Percentiles rank a stretch among this genome's conserved stretches.
These are phyloP conservation scores for Amiota mariae DNA, from an alignment of 2,888 invertebrate species.

Conservation along the genomic window DNA sequence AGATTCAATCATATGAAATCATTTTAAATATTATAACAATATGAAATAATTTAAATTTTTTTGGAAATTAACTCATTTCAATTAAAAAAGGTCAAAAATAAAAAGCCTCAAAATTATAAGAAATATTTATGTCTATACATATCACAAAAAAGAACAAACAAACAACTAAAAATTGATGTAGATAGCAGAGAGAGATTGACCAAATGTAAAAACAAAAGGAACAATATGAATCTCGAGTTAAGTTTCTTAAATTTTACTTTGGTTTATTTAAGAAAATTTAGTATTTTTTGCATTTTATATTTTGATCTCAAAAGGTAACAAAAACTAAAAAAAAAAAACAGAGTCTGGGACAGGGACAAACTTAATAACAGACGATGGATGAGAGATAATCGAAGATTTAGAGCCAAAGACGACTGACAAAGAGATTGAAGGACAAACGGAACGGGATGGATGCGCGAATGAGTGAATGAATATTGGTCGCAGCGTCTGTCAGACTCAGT, in stretches of 20 bases:
- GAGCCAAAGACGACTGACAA: constrained; percentile 6
- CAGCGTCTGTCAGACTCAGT: neutral
- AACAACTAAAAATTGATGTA: constrained; percentile 7
- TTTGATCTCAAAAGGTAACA: neutral
- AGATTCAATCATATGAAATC: no score
- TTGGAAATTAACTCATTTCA: constrained; percentile 22
- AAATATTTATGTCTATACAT: neutral
- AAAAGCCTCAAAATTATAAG: neutral
- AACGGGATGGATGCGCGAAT: neutral
- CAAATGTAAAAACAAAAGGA: neutral
- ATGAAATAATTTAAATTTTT: constrained; percentile 16
- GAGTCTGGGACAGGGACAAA: neutral
- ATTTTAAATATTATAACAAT: neutral
- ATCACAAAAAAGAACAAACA: neutral
- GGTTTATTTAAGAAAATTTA: constrained; percentile 62
- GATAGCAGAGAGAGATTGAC: constrained; percentile 18
- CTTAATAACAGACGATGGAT: constrained; percentile 35
- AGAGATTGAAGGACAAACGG: constrained; percentile 4
- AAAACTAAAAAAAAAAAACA: constrained; percentile 16
- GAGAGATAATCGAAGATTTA: constrained; percentile 22
- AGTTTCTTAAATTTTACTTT: constrained; percentile 26
- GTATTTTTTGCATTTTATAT: constrained; percentile 59
- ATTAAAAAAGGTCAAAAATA: constrained; percentile 4
- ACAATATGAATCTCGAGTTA: constrained; percentile 13
- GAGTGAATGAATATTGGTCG: neutral